Base-by-base conservation (phyloP, 1,140 invertebrate species). In the Plodia interpunctella region DNA sequence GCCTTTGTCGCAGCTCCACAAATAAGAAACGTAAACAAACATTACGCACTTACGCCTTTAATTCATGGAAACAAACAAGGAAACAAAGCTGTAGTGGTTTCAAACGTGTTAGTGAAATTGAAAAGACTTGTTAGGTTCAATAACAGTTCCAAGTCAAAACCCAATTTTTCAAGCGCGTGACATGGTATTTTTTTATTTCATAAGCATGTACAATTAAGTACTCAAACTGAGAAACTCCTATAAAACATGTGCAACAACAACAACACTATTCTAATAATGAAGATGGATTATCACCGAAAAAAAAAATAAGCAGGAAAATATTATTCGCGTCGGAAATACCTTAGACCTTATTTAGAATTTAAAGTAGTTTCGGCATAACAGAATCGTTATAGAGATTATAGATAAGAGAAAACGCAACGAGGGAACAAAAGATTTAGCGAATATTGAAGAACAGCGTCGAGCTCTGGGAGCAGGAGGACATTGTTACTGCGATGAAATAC, bases 11-110 rank as follows among this genome's bases (percentile, higher is more conserved):
- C 19, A 20, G 13, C 20, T n/a, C 5, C n/a, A 1, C n/a, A 53
- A 5, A 53, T 53, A 10, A 53, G 19, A 21, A 28, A 25, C 51
- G 21, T 53, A 53, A 53, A 8, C 11, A 25, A 53, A 53, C 13
- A 25, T 20, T 53, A 25, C 21, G 6, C 6, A 25, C 21, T 25
- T 3, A 25, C 21, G 6, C 21, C 6, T 2, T 25, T n/a, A n/a
- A n/a, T n/a, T n/a, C 2, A 25, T 6, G 21, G 6, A 3, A 25
- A 25, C 21, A 6, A 3, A 25, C 6, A 3, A 25, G 21, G n/a
- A 25, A 51, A 51, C 49, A 51, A 20, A 20, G 17, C 21, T 25
- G 6, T 3, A n/a, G n/a, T n/a, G n/a, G n/a, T n/a, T n/a, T n/a
- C n/a, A 25, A 25, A 6, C 21, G 21, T 25, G 6, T 6, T 11